These are phyloP conservation scores for Porites lobata DNA, from an alignment of 92 coral and sea anemone species.

Conservation along the genomic window DNA sequence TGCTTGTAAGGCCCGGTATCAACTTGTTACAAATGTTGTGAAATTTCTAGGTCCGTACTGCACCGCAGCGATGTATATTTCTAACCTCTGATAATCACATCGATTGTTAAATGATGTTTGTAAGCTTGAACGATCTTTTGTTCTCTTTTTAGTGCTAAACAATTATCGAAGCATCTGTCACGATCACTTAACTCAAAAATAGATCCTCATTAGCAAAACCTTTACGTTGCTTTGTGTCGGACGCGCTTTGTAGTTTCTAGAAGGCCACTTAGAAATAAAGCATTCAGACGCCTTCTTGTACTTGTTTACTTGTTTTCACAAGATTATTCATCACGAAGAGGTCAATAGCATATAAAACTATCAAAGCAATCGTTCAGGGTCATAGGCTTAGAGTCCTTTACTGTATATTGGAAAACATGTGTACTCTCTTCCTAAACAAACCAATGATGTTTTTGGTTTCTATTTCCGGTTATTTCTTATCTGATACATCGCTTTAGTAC, in stretches of 20 bases:
- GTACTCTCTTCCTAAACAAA: conserved; percentile 1
- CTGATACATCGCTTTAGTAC: conserved; percentile 14
- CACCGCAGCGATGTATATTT: neutral
- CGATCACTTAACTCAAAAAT: conserved; percentile 38
- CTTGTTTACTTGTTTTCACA: neutral
- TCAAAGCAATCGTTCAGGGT: neutral
- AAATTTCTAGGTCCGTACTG: neutral
- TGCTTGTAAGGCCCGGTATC: neutral
- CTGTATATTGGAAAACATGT: neutral
- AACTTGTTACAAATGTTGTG: neutral
- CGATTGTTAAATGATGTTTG: conserved; percentile 2
- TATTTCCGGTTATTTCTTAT: conserved; percentile 47
- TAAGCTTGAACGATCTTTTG: conserved; percentile 34
- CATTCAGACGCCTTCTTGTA: neutral
- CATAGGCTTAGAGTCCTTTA: neutral
- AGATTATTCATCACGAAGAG: neutral
- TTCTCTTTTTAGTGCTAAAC: conserved; percentile 5
- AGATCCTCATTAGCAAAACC: conserved; percentile 5
- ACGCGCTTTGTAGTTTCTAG: conserved; percentile 32
- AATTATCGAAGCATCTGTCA: conserved; percentile 29
- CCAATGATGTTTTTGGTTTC: conserved; percentile 4
- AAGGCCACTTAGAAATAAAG: neutral
- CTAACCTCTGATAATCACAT: neutral
- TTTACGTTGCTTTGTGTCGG: conserved; percentile 27
- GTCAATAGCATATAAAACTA: conserved; percentile 1